phyloP scores from a whole-genome alignment of 2,888 invertebrate genomes.

The Mesochorus sp. region DNA sequence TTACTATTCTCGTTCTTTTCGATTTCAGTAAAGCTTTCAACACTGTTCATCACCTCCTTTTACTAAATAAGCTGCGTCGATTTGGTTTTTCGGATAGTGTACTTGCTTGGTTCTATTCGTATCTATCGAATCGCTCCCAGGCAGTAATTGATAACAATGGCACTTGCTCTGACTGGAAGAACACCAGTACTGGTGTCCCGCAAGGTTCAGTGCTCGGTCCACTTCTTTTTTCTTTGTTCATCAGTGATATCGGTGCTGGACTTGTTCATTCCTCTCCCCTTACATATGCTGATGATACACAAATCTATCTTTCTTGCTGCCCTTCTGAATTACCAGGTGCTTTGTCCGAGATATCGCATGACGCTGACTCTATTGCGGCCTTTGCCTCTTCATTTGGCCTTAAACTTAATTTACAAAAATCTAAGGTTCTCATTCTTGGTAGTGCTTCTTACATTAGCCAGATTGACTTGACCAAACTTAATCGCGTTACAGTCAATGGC shows the following conservation, averaged over 20 bases:
- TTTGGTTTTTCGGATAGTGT: background rate
- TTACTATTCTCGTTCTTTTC: no score
- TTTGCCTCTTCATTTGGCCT: slow-evolving; percentile 10
- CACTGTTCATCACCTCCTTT: slow-evolving; percentile 46
- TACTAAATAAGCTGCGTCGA: background rate
- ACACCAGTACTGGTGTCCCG: background rate
- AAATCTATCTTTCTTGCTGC: slow-evolving; percentile 12
- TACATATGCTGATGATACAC: slow-evolving; percentile 39
- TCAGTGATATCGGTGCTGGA: slow-evolving; percentile 11
- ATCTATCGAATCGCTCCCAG: background rate
- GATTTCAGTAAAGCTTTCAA: background rate
- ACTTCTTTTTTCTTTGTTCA: slow-evolving; percentile 11
- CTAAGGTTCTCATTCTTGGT: background rate
- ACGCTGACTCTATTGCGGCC: background rate
- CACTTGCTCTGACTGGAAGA: background rate
- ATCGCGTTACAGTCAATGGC: background rate
- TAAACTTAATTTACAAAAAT: background rate
- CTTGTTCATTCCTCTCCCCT: background rate
- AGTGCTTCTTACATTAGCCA: background rate
- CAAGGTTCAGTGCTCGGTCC: slow-evolving; percentile 37
- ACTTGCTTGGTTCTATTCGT: background rate
- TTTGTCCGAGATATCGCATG: background rate
- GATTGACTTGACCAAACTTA: background rate
- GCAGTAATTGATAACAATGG: background rate
- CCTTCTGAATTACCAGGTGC: background rate